Evolutionary conservation across 2,113 vertebrate genomes (phyloP), one percentile per base, ranked within the genome.

Genomic region (Sturnira hondurensis): DNA sequence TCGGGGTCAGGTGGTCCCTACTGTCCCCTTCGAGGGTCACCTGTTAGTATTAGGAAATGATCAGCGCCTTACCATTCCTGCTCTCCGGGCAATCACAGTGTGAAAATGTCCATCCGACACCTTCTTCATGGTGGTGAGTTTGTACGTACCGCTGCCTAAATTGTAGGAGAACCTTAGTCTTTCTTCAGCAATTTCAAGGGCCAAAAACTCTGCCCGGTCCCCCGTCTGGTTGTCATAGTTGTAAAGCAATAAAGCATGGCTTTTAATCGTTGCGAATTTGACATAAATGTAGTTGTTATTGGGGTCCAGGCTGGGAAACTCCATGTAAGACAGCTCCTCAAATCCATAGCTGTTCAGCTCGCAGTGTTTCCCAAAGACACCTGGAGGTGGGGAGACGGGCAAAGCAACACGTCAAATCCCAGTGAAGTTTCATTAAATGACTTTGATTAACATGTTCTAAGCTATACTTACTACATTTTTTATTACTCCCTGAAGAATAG

Each of bases 201-300:
- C 99, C 98, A 99, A 97, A 96, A 99, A 99, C 97, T 99, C 99
- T 0, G 99, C 99, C 94, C 98, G 98, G 95, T 99, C 99, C 61
- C 99, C 99, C 0, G 99, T 99, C 94, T 99, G 99, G 98, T 99
- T 99, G 96, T 99, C 99, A 24, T 99, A 98, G 98, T 99, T 99
- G 94, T 99, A 99, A 94, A 99, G 98, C 86, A 99, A 96, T 93
- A 99, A 97, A 15, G 99, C 99, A 2, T 99, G 98, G 28, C 98
- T 99, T 98, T 99, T 98, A 86, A 99, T 99, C 3, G 99, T 99
- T 68, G 99, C 99, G 98, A 99, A 99, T 98, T 99, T 99, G 61
- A 99, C 99, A 93, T 99, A 99, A 97, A 99, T 99, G 97, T 99
- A 99, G 97, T 99, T 99, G 63, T 99, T 99, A 98, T 99, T 99